phyloP scores from a whole-genome alignment of 2,113 vertebrate species.

The Machaerirhynchus nigripectus region DNA sequence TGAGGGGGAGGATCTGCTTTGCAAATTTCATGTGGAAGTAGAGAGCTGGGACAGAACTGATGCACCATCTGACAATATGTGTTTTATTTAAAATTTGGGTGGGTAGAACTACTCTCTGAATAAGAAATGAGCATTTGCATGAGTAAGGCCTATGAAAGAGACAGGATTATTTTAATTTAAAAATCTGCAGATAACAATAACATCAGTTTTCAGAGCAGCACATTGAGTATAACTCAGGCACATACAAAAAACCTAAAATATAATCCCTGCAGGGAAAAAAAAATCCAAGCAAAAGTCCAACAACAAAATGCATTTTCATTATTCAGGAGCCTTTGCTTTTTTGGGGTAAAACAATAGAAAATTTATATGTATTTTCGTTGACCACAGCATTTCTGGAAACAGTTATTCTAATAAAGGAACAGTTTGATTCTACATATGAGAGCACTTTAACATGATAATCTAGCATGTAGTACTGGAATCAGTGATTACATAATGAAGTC shows the following conservation, averaged over 20 bases:
- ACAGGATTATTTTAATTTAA: not conserved
- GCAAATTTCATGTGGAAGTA: not conserved
- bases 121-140: not conserved
- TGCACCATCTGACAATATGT: not conserved
- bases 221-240: accelerated
- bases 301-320: not conserved
- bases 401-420: not conserved
- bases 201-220: not conserved
- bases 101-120: not conserved
- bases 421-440: not conserved
- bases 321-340: not conserved
- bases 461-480: not conserved
- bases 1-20: not conserved
- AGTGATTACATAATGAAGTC: not conserved
- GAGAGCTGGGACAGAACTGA: not conserved
- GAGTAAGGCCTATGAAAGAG: not conserved
- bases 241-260: not conserved
- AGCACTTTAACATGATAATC: not conserved
- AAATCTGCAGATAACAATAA: not conserved
- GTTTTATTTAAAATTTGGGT: conserved; percentile 9
- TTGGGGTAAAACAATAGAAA: not conserved
- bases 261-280: not conserved
- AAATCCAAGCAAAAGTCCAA: not conserved
- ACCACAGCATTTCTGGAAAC: not conserved
- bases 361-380: not conserved